These are phyloP conservation scores for Oreochromis spilurus DNA, from an alignment of 2,113 vertebrate genomes.

Conservation along the genomic window DNA sequence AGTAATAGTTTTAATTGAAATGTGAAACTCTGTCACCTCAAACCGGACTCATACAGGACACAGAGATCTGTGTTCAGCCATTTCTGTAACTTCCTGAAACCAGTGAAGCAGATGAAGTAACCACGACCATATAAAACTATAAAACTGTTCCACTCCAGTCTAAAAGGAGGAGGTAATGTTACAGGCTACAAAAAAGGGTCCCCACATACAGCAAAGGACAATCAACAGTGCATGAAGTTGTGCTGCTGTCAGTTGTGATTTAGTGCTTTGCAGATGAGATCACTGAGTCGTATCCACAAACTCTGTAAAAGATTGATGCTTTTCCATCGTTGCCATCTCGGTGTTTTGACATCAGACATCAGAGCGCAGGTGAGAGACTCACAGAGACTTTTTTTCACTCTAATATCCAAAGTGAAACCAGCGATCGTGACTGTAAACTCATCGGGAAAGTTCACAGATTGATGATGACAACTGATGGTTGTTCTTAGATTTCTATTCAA, in stretches of 20 bases:
- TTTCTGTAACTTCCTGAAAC: not conserved
- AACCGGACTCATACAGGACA: accelerated
- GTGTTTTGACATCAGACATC: not conserved
- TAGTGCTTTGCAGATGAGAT: not conserved
- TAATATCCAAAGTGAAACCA: not conserved
- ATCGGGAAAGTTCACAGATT: not conserved
- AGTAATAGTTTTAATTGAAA: not conserved
- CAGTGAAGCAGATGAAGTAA: not conserved
- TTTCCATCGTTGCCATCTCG: not conserved
- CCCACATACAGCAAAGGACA: not conserved
- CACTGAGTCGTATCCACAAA: not conserved
- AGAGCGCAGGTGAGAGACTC: not conserved
- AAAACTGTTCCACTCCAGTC: not conserved
- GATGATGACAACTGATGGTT: not conserved
- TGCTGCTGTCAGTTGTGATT: not conserved
- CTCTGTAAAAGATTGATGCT: not conserved
- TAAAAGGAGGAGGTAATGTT: not conserved
- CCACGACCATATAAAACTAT: not conserved
- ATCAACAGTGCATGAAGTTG: not conserved
- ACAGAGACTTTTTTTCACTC: accelerated
- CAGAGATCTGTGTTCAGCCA: not conserved
- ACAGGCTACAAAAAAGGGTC: not conserved
- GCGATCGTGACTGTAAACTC: not conserved
- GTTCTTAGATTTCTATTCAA: not conserved
- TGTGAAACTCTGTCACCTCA: not conserved